These are phyloP conservation scores for Scortum barcoo DNA, from an alignment of 2,113 vertebrate genomes.

Conservation along the genomic window DNA sequence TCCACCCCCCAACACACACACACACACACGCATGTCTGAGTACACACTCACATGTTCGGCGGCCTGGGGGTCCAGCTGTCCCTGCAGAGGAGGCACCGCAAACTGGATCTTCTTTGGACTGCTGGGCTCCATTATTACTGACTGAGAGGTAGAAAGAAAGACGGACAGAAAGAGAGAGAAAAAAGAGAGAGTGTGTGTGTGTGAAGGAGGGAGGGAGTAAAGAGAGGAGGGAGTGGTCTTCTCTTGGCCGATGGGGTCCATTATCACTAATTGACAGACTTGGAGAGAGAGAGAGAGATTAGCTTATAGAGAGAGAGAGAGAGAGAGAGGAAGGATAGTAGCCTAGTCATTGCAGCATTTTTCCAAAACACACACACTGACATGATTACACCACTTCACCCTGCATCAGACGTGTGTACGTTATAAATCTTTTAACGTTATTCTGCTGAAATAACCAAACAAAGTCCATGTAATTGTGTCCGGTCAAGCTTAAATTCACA, in stretches of 20 bases:
- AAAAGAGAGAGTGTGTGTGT: constrained; percentile 35
- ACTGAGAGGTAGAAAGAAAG: constrained; percentile 66
- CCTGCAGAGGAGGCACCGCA: constrained; percentile 92
- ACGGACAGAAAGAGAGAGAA: constrained; percentile 48
- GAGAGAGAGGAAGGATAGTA: constrained; percentile 19
- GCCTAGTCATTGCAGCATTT: constrained; percentile 41
- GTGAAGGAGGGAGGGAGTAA: constrained; percentile 51
- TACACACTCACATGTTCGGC: constrained; percentile 92
- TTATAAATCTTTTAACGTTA: not conserved
- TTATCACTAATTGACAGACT: constrained; percentile 75
- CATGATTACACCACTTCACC: no score
- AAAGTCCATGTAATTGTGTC: not conserved
- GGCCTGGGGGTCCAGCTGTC: constrained; percentile 93
- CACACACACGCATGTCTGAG: not conserved
- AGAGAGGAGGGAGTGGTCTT: constrained; percentile 69
- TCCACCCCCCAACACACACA: not conserved
- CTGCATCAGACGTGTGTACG: not conserved
- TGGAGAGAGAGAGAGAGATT: constrained; percentile 19
- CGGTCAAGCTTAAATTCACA: not conserved
- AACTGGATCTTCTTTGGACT: constrained; percentile 99
- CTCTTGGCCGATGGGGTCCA: constrained; percentile 50
- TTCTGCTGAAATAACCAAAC: not conserved
- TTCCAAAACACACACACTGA: constrained; percentile 25
- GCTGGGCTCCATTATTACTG: constrained; percentile 92
- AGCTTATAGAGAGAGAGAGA: constrained; percentile 27